Conservation (phyloP, 2,888 invertebrate species). For the Volucella inanis region DNA sequence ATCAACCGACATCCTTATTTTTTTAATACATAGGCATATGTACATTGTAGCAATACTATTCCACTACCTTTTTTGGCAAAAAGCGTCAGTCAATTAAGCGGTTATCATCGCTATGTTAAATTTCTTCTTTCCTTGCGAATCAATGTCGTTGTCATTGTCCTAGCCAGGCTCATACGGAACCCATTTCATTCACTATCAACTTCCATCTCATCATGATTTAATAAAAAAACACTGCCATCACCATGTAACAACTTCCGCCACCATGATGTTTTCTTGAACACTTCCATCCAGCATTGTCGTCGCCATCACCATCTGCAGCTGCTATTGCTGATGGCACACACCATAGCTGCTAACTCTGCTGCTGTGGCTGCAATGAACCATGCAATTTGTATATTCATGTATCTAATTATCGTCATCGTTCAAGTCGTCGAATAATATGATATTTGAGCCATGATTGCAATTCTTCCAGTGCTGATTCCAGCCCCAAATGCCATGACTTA, state of each 20-base stretch:
- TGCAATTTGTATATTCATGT: constrained; percentile 69
- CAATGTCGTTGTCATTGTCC: background rate
- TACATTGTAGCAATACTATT: too few relatives aligned
- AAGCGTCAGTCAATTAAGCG: too few relatives aligned
- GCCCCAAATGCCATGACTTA: too few relatives aligned
- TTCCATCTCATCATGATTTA: constrained; percentile 30
- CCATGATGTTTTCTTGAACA: constrained; percentile 35
- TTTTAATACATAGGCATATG: too few relatives aligned
- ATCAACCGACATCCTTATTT: too few relatives aligned
- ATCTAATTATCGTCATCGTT: constrained; percentile 60
- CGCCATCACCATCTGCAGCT: background rate
- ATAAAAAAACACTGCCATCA: constrained; percentile 45
- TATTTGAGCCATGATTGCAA: constrained; percentile 53
- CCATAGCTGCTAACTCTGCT: constrained; percentile 15
- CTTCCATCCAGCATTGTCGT: background rate
- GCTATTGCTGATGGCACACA: too few relatives aligned
- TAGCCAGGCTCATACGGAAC: background rate
- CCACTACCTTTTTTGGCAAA: too few relatives aligned
- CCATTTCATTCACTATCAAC: background rate
- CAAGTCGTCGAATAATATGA: constrained; percentile 53
- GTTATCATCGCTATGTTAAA: background rate
- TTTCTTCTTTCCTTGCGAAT: background rate
- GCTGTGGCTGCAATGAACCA: constrained; percentile 63
- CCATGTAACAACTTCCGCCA: constrained; percentile 26
- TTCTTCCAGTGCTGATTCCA: constrained; percentile 11